phyloP scores from a whole-genome alignment of 2,888 invertebrate genomes.

The Toxonevra muliebris region DNA sequence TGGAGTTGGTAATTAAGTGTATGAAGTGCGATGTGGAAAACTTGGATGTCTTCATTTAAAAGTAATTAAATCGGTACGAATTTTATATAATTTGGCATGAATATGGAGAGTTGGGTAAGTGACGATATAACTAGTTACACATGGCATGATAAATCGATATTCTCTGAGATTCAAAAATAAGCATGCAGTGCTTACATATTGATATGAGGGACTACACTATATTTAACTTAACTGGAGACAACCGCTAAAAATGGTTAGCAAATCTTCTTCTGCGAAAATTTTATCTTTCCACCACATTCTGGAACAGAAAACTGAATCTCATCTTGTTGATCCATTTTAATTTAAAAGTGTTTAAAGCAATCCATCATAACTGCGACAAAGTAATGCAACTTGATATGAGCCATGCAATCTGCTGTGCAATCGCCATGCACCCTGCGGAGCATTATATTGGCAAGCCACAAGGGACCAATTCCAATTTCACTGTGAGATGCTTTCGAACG shows the following conservation, averaged over 20 bases:
- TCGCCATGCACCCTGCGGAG: constrained; percentile 59
- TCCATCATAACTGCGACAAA: constrained; percentile 52
- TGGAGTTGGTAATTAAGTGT: constrained; percentile 16
- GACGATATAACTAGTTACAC: no score
- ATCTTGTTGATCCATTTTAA: constrained; percentile 58
- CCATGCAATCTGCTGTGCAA: constrained; percentile 61
- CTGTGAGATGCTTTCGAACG: constrained; percentile 2
- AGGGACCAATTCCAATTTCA: constrained; percentile 64
- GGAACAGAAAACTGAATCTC: constrained; percentile 39
- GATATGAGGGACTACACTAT: not conserved
- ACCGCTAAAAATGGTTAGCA: no score
- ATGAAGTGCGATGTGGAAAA: constrained; percentile 3
- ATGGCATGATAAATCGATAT: no score
- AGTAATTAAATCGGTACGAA: constrained; percentile 36
- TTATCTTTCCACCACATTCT: constrained; percentile 11
- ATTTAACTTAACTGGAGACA: no score
- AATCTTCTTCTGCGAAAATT: constrained; percentile 14
- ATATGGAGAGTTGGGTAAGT: no score
- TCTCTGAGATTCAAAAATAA: not conserved
- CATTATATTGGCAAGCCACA: constrained; percentile 65
- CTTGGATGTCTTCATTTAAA: constrained; percentile 42
- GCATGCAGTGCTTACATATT: constrained; percentile 17
- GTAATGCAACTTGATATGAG: constrained; percentile 61
- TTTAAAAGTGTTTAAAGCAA: constrained; percentile 63
- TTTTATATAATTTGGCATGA: not conserved